These are phyloP conservation scores for Plebejus argus DNA, from an alignment of 2,888 invertebrate genomes.

Conservation along the genomic window DNA sequence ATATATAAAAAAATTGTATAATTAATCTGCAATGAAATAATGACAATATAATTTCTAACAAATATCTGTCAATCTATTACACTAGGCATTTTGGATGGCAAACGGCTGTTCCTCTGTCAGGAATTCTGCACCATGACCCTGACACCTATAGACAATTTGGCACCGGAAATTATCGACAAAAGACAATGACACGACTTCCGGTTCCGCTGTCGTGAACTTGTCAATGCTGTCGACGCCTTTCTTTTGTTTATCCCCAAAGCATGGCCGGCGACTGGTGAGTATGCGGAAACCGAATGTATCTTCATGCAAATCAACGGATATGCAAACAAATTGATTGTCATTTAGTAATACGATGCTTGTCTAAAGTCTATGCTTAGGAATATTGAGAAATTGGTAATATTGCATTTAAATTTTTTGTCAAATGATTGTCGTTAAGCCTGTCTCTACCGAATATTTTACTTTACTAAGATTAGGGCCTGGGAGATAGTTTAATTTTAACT, in stretches of 20 bases:
- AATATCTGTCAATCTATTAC: background rate
- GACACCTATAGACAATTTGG: slow-evolving; percentile 53
- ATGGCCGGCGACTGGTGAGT: slow-evolving; percentile 18
- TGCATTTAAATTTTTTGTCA: too few relatives aligned
- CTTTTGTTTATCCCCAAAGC: slow-evolving; percentile 48
- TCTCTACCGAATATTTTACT: too few relatives aligned
- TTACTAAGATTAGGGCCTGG: too few relatives aligned
- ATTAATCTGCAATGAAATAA: too few relatives aligned
- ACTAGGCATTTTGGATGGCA: background rate
- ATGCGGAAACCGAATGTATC: slow-evolving; percentile 28
- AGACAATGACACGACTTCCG: slow-evolving; percentile 56
- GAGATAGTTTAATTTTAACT: too few relatives aligned
- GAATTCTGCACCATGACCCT: slow-evolving; percentile 48
- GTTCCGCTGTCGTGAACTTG: slow-evolving; percentile 59
- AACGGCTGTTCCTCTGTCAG: slow-evolving; percentile 24
- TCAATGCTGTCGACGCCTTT: slow-evolving; percentile 63
- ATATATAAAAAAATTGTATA: too few relatives aligned
- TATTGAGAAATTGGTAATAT: too few relatives aligned
- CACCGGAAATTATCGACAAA: slow-evolving; percentile 56
- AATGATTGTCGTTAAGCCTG: too few relatives aligned
- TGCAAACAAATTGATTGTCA: background rate
- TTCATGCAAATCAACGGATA: background rate
- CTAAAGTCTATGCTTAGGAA: too few relatives aligned
- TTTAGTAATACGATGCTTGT: background rate
- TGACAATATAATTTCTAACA: too few relatives aligned